A percentile compares a stretch with the other conserved stretches of the same genome.
phyloP scores from a whole-genome alignment of 2,888 invertebrate species.

The Cosmia trapezina region DNA sequence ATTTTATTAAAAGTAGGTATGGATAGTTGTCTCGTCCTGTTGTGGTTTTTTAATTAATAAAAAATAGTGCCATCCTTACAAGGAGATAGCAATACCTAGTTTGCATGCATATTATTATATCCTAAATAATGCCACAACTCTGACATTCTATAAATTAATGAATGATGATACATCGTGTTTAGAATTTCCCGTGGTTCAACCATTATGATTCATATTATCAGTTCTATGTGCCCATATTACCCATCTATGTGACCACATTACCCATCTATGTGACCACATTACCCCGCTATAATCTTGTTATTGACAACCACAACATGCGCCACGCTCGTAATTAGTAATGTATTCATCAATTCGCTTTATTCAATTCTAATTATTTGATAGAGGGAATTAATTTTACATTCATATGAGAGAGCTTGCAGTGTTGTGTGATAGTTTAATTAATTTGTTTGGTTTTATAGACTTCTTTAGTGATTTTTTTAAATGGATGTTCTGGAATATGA shows the following conservation, averaged over 20 bases:
- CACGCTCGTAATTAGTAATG: conserved; percentile 29
- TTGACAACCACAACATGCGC: conserved; percentile 40
- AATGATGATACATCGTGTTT: conserved; percentile 21
- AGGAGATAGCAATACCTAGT: background rate
- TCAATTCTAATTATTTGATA: conserved; percentile 31
- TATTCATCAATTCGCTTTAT: conserved; percentile 40
- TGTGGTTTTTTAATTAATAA: too few species aligned
- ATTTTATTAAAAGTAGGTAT: background rate
- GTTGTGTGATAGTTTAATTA: background rate
- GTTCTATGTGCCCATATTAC: conserved; percentile 23
- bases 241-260: conserved; percentile 23
- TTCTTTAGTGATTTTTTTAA: background rate
- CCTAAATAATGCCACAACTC: background rate
- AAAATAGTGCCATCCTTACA: background rate
- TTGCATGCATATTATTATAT: background rate
- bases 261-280: conserved; percentile 15
- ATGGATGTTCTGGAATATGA: background rate
- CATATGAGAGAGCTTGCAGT: background rate
- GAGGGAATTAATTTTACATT: conserved; percentile 14
- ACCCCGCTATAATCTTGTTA: conserved; percentile 21
- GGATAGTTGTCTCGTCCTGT: too few species aligned
- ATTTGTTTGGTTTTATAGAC: background rate
- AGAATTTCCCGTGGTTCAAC: conserved; percentile 7
- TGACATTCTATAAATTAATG: background rate
- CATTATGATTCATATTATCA: conserved; percentile 25